Conservation (phyloP, 2,888 invertebrate species). For the Taenaris catops region DNA sequence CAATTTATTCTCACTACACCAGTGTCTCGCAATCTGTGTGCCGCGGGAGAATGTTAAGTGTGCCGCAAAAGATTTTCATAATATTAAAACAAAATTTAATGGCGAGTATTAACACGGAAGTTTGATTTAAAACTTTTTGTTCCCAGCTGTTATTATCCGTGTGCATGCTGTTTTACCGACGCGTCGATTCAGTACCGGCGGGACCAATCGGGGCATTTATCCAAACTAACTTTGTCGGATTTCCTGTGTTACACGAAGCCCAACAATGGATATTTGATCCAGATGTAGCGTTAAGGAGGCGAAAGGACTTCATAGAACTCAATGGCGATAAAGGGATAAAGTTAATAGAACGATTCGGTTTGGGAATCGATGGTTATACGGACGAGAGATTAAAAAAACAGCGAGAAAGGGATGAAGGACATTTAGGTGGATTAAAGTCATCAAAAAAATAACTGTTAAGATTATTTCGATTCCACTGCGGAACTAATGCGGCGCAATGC, state of each 20-base stretch:
- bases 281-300: constrained; percentile 78
- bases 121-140: neutral
- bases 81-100: too few species aligned
- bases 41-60: too few species aligned
- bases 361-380: constrained; percentile 82
- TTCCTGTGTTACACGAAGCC: constrained; percentile 79
- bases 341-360: constrained; percentile 82
- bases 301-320: constrained; percentile 79
- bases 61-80: too few species aligned
- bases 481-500: too few species aligned
- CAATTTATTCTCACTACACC: too few species aligned
- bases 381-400: constrained; percentile 74
- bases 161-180: constrained; percentile 37
- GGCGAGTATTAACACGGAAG: too few species aligned
- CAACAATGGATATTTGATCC: constrained; percentile 83
- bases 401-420: constrained; percentile 75
- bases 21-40: too few species aligned
- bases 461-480: too few species aligned
- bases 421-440: constrained; percentile 73
- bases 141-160: constrained; percentile 46
- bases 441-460: constrained; percentile 6
- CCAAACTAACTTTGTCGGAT: constrained; percentile 79
- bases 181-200: constrained; percentile 32
- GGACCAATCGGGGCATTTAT: constrained; percentile 53
- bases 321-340: constrained; percentile 83